A percentile compares a stretch with the other conserved stretches of the same genome.
phyloP scores from a whole-genome alignment of 2,888 invertebrate genomes.

The Pocota personata region DNA sequence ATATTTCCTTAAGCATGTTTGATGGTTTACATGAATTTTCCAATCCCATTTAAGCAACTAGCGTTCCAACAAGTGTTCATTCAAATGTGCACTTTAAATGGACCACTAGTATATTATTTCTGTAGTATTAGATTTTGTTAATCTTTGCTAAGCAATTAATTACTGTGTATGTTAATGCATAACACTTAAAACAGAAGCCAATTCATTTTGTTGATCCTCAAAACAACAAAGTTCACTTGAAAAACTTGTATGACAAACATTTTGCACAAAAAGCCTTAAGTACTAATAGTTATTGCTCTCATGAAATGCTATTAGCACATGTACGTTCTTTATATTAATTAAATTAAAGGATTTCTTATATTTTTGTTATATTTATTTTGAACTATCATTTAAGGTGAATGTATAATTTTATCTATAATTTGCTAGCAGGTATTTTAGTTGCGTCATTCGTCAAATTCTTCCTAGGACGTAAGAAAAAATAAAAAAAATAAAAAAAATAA shows the following conservation, averaged over 20 bases:
- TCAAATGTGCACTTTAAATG: not conserved
- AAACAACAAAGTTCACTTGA: not conserved
- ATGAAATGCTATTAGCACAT: constrained; percentile 39
- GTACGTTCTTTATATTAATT: not conserved
- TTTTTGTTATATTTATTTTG: constrained; percentile 8
- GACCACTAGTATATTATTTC: not conserved
- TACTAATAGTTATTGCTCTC: not conserved
- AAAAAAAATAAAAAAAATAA: constrained; percentile 4
- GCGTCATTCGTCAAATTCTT: constrained; percentile 39
- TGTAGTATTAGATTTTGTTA: constrained; percentile 38
- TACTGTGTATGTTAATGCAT: constrained; percentile 13
- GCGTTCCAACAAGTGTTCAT: not conserved
- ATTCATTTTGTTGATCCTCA: not conserved
- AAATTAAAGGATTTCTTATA: not conserved
- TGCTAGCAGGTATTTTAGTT: constrained; percentile 45
- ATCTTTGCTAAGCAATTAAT: constrained; percentile 49
- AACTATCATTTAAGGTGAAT: not conserved
- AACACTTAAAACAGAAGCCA: constrained; percentile 1
- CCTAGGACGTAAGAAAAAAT: constrained; percentile 16
- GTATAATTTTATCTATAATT: constrained; percentile 25
- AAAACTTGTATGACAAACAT: constrained; percentile 35
- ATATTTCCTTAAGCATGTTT: constrained; percentile 23
- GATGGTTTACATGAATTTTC: constrained; percentile 53
- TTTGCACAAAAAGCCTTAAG: constrained; percentile 40
- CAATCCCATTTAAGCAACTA: constrained; percentile 36